Conservation (phyloP, 2,113 vertebrate species). For the Melanocharis versteri region DNA sequence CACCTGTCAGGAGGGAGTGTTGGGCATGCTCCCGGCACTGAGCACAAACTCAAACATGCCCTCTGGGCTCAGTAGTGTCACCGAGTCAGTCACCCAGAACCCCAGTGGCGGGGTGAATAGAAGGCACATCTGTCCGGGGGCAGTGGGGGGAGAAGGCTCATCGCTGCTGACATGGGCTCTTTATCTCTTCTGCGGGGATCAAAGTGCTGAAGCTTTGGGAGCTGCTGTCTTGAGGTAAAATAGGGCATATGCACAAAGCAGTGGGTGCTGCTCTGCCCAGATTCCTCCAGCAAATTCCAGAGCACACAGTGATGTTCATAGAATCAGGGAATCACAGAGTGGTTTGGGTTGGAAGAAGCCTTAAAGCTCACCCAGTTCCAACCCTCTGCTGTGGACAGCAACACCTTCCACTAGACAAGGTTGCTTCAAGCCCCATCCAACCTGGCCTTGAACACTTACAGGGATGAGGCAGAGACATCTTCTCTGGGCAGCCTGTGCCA, state of each 20-base stretch:
- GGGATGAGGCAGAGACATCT: not conserved
- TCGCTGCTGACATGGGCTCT: not conserved
- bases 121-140: constrained; percentile 66
- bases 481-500: not conserved
- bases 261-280: not conserved
- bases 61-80: constrained; percentile 45
- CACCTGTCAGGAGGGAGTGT: constrained; percentile 32
- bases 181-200: not conserved
- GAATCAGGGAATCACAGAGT: not conserved
- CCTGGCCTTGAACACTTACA: not conserved
- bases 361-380: not conserved
- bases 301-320: not conserved
- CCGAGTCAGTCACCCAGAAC: constrained; percentile 72
- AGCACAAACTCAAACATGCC: constrained; percentile 67
- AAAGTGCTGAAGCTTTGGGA: not conserved
- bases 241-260: not conserved
- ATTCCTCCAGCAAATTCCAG: not conserved
- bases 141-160: not conserved
- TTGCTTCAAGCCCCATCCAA: not conserved
- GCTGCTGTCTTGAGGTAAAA: not conserved
- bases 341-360: not conserved
- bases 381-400: fast-evolving
- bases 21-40: constrained; percentile 6
- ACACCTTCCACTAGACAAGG: not conserved
- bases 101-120: constrained; percentile 40